These are phyloP conservation scores for Zootoca vivipara DNA, from an alignment of 2,113 vertebrate genomes.

Conservation along the genomic window DNA sequence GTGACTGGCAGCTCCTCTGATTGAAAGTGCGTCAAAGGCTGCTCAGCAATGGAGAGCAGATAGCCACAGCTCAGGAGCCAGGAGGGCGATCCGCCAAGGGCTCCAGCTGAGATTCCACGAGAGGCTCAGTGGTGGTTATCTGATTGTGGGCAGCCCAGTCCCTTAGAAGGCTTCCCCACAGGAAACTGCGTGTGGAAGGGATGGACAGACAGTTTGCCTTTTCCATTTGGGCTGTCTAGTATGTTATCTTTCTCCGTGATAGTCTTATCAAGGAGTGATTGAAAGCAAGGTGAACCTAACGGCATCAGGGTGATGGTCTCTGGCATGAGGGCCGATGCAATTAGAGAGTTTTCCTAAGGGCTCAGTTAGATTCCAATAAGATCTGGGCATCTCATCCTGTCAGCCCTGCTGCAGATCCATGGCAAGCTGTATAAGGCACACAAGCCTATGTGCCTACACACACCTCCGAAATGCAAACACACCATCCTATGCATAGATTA, in stretches of 20 bases:
- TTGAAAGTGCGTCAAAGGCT: slow-evolving; percentile 28
- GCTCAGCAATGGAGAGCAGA: slow-evolving; percentile 14
- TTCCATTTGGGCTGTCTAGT: neutral
- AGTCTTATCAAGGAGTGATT: slow-evolving; percentile 3
- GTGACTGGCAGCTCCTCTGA: slow-evolving; percentile 15
- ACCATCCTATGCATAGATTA: neutral
- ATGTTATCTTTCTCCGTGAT: neutral
- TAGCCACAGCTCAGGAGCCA: neutral
- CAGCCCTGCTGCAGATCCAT: neutral
- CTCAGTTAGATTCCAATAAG: neutral
- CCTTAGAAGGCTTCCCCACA: neutral
- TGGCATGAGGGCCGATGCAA: neutral
- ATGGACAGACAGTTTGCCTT: neutral
- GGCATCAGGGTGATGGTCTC: neutral
- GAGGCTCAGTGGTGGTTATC: neutral
- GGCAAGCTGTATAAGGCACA: neutral
- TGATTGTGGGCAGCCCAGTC: neutral
- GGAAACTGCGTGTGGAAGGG: neutral
- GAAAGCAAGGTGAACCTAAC: slow-evolving; percentile 1
- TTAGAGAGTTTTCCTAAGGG: neutral
- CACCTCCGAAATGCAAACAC: neutral
- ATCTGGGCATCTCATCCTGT: neutral
- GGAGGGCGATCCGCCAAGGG: neutral
- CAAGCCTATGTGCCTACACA: neutral
- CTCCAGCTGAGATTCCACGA: slow-evolving; percentile 17